phyloP scores from a whole-genome alignment of 2,888 invertebrate genomes.

The Coecobrya sp. region DNA sequence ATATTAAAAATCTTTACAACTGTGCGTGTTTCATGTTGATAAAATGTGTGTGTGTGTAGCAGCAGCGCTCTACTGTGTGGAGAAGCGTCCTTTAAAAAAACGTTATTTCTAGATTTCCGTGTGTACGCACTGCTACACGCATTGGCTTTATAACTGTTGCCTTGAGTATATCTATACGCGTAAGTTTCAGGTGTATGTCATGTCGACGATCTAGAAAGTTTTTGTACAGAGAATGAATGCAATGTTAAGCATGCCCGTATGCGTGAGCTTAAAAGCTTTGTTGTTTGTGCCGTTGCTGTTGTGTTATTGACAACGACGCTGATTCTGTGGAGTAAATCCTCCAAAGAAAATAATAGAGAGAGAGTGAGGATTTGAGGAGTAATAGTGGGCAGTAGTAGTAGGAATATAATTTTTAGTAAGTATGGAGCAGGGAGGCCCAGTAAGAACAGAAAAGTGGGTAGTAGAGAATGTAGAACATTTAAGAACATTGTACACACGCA shows the following conservation, averaged over 20 bases:
- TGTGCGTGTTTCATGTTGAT: no score
- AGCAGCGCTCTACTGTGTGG: neutral
- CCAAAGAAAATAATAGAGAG: no score
- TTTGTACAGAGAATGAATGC: no score
- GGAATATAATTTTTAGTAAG: neutral
- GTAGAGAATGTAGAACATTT: neutral
- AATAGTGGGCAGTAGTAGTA: neutral
- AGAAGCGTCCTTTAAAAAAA: conserved; percentile 60
- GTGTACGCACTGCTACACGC: neutral
- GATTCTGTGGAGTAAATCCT: no score
- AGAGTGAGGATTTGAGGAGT: no score
- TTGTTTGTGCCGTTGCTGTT: no score
- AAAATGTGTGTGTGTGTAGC: neutral
- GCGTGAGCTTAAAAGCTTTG: no score
- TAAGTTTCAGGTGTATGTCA: neutral
- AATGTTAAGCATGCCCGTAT: no score
- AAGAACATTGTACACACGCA: conserved; percentile 10
- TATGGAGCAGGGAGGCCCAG: neutral
- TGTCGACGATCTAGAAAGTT: conserved; percentile 66
- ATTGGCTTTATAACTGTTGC: conserved; percentile 23
- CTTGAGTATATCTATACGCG: conserved; percentile 49
- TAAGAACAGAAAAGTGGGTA: neutral
- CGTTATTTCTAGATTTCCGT: neutral
- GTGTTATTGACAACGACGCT: no score
- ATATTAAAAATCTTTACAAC: no score